Evolutionary conservation across 2,888 invertebrate species (phyloP), one percentile per base, ranked within the genome.

Genomic region (Carpatolechia fugitivella): DNA sequence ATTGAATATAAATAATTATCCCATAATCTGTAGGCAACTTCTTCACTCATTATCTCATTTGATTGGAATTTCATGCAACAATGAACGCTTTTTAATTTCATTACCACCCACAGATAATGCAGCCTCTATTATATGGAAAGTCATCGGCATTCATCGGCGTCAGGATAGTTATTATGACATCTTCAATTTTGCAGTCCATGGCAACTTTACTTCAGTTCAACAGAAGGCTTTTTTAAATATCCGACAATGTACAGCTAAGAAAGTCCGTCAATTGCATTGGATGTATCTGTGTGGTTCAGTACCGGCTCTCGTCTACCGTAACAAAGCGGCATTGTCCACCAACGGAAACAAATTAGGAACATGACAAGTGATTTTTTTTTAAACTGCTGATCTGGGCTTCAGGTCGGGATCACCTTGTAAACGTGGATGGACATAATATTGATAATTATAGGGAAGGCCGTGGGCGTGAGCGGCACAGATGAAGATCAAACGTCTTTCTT

Each of bases 11-110:
- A 35, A 11, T 35, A 35, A 35, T 35, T 35, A 35, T 35, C 35
- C n/a, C 35, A 35, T 24, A 35, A 35, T 35, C 35, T 35, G 11
- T n/a, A 35, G 10, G 18, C 18, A 40, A 16, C 16, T 40, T 40
- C 40, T 18, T 18, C 20, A 2, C 1, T 35, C n/a, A 20, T 41
- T 41, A 41, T 41, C 10, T 20, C 10, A 79, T 80, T 79, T 80
- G 66, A 78, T 78, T 70, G 66, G 75, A 85, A 85, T 85, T 84
- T 81, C 80, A 85, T 80, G 81, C 79, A 80, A 83, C 81, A 86
- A 86, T 86, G 82, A 82, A 80, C 77, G 70, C 76, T 70, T 78
- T 68, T 69, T 85, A 80, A 86, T 87, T 83, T 83, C 78, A 85
- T 87, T 85, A 86, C 87, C 88, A 84, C 88, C 86, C 84, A 85